These are phyloP conservation scores for Crypturellus undulatus DNA, from an alignment of 2,113 vertebrate species.

Conservation along the genomic window DNA sequence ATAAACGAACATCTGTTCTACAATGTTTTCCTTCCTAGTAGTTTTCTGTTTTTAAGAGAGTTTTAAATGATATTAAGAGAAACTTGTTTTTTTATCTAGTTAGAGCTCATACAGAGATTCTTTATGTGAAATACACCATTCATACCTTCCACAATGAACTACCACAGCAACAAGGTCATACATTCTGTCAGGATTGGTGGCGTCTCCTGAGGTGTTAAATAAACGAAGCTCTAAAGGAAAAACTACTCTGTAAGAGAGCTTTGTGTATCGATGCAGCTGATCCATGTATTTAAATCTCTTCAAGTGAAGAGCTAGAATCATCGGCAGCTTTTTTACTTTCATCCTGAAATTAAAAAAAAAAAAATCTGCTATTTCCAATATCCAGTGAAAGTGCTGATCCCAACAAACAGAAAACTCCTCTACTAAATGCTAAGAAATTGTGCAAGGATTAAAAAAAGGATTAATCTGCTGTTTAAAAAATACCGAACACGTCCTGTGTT, in stretches of 20 bases:
- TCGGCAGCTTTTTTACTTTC: slow-evolving; percentile 89
- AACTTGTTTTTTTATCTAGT: not conserved
- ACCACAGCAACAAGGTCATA: slow-evolving; percentile 88
- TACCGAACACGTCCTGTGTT: not conserved
- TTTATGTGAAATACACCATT: not conserved
- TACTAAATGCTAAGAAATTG: not conserved
- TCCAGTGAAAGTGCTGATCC: not conserved
- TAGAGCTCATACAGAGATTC: not conserved
- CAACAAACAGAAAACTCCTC: not conserved
- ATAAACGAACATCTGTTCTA: not conserved
- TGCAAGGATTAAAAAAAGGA: not conserved
- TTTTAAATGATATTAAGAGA: not conserved
- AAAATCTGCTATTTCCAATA: not conserved
- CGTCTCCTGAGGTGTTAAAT: slow-evolving; percentile 88
- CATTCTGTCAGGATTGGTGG: slow-evolving; percentile 88
- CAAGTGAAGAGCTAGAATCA: slow-evolving; percentile 88
- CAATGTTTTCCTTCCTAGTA: not conserved
- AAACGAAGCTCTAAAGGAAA: slow-evolving; percentile 88
- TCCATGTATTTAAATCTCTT: slow-evolving; percentile 90
- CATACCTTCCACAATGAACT: slow-evolving; percentile 88
- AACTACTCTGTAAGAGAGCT: slow-evolving; percentile 87
- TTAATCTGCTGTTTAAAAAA: not conserved
- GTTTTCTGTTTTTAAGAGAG: not conserved
- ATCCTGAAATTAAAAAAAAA: slow-evolving; percentile 76
- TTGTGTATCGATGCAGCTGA: slow-evolving; percentile 88